Evolutionary conservation across 2,888 invertebrate genomes (phyloP), one percentile per base, ranked within the genome.

Genomic region (Isoperla grammatica): DNA sequence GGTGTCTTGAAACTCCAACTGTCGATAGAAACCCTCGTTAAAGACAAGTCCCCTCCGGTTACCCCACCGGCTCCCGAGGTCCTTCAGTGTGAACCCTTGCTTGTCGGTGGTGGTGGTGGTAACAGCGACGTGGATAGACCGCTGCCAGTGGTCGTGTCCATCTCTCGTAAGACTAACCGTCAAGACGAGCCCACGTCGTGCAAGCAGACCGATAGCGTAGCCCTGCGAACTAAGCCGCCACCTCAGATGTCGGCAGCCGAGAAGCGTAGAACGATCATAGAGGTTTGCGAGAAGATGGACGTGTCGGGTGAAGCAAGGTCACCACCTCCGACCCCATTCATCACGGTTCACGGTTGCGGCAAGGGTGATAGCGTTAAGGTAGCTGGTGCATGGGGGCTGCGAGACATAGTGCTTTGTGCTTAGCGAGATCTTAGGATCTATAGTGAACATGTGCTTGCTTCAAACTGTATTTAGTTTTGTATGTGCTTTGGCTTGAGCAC

Each of bases 261-360:
- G 48, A 68, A 67, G 66, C 70, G 70, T 56, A 69, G 69, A 46
- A 69, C 70, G 57, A 67, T 73, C 63, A 70, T 72, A 66, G 74
- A 74, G 63, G 67, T 72, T 61, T 72, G 70, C 68, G 73, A 74
- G 65, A 72, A 71, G 68, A 69, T 72, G 62, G 65, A 69, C 65
- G 69, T 72, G 60, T 66, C 71, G 55, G 70, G 68, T 57, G 68
- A 69, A 20, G 20, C 67, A 9, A 59, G 66, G 55, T 66, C 67
- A 53, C 65, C 70, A 60, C 66, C 68, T 39, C 67, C 68, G 48
- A 71, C 72, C 54, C 71, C 71, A 13, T 70, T 71, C 69, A 70
- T 72, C 68, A 69, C 69, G 60, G 69, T 74, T 65, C 69, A 50
- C n/a, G 29, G 29, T 6, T 4, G 29, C 8, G 29, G 29, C 29